Conservation (phyloP, 2,888 invertebrate genomes). For the Muschampia plurimacula region DNA sequence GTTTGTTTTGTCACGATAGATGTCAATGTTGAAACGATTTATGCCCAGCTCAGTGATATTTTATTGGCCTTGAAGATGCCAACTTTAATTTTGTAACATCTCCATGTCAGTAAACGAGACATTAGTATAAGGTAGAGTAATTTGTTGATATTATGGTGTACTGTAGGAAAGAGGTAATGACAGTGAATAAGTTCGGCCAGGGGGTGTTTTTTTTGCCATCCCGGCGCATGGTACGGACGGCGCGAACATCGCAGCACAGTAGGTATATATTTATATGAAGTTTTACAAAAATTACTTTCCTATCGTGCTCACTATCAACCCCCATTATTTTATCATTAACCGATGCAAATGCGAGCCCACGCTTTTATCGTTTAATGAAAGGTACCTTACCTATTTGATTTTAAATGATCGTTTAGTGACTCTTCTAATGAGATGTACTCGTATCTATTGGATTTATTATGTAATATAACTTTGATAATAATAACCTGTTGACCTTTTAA, state of each 20-base stretch:
- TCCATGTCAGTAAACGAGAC: constrained; percentile 40
- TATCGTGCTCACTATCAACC: constrained; percentile 80
- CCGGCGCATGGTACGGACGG: constrained; percentile 76
- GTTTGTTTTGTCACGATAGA: constrained; percentile 63
- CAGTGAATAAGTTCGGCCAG: constrained; percentile 67
- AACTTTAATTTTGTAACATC: constrained; percentile 46
- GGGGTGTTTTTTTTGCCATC: constrained; percentile 75
- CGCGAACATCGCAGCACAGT: constrained; percentile 61
- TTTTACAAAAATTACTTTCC: constrained; percentile 83
- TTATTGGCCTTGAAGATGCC: constrained; percentile 31
- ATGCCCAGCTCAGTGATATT: constrained; percentile 30
- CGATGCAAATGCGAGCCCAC: constrained; percentile 70
- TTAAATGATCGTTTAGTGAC: constrained; percentile 30
- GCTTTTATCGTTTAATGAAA: constrained; percentile 59
- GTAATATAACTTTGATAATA: no score
- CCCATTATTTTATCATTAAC: constrained; percentile 84
- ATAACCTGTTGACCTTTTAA: no score
- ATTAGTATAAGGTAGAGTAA: constrained; percentile 45
- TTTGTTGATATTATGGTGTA: constrained; percentile 51
- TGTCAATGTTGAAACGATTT: constrained; percentile 44
- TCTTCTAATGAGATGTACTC: neutral
- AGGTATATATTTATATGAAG: constrained; percentile 56
- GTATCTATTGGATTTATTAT: no score
- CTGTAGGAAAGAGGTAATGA: constrained; percentile 59
- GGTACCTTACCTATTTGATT: constrained; percentile 39